Evolutionary conservation across 2,797 vertebrate species (phyloP).

Genomic region (Hephaestus fuliginosus): DNA sequence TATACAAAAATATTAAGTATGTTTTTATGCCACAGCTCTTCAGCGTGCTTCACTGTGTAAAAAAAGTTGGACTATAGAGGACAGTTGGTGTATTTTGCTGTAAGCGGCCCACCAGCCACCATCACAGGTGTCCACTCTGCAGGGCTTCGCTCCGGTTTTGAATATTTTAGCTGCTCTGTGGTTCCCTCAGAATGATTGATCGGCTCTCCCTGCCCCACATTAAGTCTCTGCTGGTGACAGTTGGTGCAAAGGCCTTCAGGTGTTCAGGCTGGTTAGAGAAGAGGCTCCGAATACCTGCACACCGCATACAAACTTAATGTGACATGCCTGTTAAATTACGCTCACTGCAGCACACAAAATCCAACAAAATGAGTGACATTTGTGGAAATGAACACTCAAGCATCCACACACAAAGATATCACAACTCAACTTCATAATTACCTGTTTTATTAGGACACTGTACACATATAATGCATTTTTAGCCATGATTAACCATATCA

Average conservation of each 20-base stretch:
- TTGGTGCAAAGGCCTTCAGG: conserved; percentile 50
- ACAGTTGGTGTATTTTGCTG: conserved; percentile 54
- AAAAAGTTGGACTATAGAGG: conserved; percentile 28
- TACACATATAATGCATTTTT: neutral
- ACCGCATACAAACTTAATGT: neutral
- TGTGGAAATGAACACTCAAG: neutral
- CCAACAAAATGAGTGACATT: neutral
- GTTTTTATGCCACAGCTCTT: neutral
- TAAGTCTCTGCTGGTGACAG: conserved; percentile 57
- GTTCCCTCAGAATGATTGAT: conserved; percentile 72
- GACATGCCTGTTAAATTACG: neutral
- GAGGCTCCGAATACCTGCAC: neutral
- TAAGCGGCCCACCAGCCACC: conserved; percentile 48
- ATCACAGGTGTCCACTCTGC: conserved; percentile 64
- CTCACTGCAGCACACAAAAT: no score
- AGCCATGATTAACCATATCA: neutral
- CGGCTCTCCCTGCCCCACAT: conserved; percentile 66
- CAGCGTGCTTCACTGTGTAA: conserved; percentile 12
- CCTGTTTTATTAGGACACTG: conserved; percentile 8
- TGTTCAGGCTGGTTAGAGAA: conserved; percentile 33
- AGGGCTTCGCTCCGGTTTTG: conserved; percentile 49
- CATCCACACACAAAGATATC: neutral
- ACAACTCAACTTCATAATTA: neutral
- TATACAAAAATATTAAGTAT: neutral
- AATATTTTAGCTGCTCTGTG: conserved; percentile 57